phyloP scores from a whole-genome alignment of 2,113 vertebrate species.

The Morone saxatilis region DNA sequence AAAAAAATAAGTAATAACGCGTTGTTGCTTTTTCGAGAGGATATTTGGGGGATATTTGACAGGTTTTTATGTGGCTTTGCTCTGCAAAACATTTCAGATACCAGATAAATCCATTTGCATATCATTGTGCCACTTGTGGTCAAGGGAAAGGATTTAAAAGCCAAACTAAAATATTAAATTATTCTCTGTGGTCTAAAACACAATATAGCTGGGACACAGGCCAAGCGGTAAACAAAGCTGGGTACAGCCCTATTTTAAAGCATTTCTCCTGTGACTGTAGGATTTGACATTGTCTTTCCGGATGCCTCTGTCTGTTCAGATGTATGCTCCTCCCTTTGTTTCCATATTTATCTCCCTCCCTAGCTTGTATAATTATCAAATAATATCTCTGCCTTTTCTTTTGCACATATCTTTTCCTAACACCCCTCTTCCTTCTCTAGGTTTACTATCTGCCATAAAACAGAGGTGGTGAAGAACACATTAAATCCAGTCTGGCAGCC shows the following conservation, averaged over 20 bases:
- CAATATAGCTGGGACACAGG: constrained; percentile 47
- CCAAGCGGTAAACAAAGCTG: constrained; percentile 48
- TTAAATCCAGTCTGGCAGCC: constrained; percentile 83
- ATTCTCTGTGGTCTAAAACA: constrained; percentile 47
- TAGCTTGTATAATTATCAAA: constrained; percentile 33
- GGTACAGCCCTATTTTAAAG: constrained; percentile 35
- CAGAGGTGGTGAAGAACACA: constrained; percentile 83
- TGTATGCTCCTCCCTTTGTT: constrained; percentile 22
- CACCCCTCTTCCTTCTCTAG: constrained; percentile 39
- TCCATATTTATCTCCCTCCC: constrained; percentile 24
- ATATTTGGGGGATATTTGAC: constrained; percentile 31
- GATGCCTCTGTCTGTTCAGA: constrained; percentile 1
- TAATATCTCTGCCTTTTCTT: constrained; percentile 11
- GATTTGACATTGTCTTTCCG: constrained; percentile 28
- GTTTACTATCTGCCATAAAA: constrained; percentile 85
- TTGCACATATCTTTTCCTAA: constrained; percentile 11
- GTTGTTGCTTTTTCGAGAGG: constrained; percentile 39
- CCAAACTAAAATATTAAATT: constrained; percentile 50
- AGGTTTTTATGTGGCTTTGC: constrained; percentile 26
- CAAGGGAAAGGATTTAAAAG: constrained; percentile 35
- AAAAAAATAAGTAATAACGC: background rate
- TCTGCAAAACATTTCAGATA: constrained; percentile 42
- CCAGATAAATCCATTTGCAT: constrained; percentile 54
- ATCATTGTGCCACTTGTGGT: constrained; percentile 36
- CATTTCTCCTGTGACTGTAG: constrained; percentile 12